phyloP scores from a whole-genome alignment of 2,797 vertebrate species.

The Delichon dasypus region DNA sequence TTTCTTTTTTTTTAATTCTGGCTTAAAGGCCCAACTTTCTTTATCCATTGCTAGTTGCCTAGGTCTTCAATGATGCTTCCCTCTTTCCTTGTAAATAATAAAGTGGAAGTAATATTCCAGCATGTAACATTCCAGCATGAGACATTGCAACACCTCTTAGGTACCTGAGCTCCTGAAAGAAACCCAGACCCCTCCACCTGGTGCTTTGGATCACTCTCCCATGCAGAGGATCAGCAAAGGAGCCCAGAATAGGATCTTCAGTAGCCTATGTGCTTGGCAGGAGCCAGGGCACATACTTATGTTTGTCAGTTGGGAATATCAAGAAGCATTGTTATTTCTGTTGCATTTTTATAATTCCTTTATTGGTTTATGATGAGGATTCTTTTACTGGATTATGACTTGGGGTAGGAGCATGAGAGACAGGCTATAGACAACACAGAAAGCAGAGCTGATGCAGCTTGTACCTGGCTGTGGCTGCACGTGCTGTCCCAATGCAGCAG shows the following conservation, averaged over 20 bases:
- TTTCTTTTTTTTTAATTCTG: background rate
- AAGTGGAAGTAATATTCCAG: background rate
- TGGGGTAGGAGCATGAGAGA: background rate
- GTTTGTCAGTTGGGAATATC: background rate
- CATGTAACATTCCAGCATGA: background rate
- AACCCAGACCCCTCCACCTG: rapidly evolving
- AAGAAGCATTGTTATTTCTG: background rate
- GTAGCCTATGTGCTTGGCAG: rapidly evolving
- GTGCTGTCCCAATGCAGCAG: background rate
- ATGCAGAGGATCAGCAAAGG: background rate
- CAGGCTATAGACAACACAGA: background rate
- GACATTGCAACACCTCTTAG: background rate
- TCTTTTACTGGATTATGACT: background rate
- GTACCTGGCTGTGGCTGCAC: background rate
- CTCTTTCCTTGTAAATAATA: background rate
- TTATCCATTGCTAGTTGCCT: background rate
- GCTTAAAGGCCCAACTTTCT: background rate
- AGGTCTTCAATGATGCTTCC: background rate
- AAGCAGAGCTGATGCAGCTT: background rate
- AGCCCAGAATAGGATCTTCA: background rate
- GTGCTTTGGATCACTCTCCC: background rate
- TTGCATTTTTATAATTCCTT: background rate
- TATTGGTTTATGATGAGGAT: background rate
- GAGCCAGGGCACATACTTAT: background rate
- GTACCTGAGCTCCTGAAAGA: background rate